Evolutionary conservation across 2,797 vertebrate genomes (phyloP), one percentile per base, ranked within the genome.

Genomic region (Lagodon rhomboides): DNA sequence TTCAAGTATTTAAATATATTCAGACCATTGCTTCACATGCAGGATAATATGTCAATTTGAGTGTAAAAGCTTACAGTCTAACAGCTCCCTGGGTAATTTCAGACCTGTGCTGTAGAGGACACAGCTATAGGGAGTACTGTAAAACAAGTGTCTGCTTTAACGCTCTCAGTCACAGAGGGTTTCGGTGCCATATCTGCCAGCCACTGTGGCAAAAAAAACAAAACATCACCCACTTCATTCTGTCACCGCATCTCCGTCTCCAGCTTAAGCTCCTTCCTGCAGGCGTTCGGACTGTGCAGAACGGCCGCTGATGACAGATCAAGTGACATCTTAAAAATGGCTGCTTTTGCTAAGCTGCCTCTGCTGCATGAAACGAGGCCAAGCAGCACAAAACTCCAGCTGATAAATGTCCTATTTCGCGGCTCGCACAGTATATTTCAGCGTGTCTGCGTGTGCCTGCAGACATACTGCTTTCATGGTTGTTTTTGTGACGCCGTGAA

Each of bases 371-470:
- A 88, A 91, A 90, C 53, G 76, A 86, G 81, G 85, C 75, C 85
- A 90, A 61, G 71, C 60, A 54, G 77, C 53, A 77, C 46, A 69
- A 76, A 84, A 76, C 80, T 89, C 75, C 77, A 86, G 76, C 78
- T 88, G 88, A 92, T 81, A 84, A 70, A 82, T 82, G 84, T 87
- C 79, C 90, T 47, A 88, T 82, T 91, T 91, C 64, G 77, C 53
- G 72, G 55, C 75, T 68, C 65, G 47, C 55, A 60, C 47, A 47
- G 51, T 55, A 16, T 53, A 53, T 50, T 77, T 73, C 17, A 55
- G 68, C 58, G 43, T 62, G 38, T 22, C 16, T 61, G 44, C 64
- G 47, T 9, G 38, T n/a, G 30, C 43, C 38, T 51, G 54, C 53
- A 75, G 47, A 61, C 7, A 43, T 16, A 16, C 12, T 9, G 18